These are phyloP conservation scores for Premnoplex brunnescens DNA, from an alignment of 2,797 vertebrate genomes.

Conservation along the genomic window DNA sequence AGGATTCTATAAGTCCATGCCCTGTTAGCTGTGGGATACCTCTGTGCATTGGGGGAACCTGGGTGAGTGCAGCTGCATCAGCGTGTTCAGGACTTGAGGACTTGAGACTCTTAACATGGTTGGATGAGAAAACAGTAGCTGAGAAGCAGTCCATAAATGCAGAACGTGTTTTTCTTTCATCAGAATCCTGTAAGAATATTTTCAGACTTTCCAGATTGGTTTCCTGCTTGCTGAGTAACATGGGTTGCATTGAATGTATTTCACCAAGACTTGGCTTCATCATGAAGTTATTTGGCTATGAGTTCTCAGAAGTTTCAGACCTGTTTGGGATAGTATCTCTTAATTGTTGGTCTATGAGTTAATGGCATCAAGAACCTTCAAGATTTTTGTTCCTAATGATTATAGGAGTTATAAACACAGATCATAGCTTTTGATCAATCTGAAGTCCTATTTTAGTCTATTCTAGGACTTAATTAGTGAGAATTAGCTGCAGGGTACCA, in stretches of 20 bases:
- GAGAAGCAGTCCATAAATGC: not conserved
- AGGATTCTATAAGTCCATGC: not conserved
- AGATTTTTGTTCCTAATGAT: constrained; percentile 16
- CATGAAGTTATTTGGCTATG: not conserved
- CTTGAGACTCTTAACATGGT: not conserved
- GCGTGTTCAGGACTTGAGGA: not conserved
- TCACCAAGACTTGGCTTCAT: not conserved
- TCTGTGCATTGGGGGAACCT: not conserved
- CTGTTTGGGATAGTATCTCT: not conserved
- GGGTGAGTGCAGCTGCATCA: not conserved
- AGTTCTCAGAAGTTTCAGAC: not conserved
- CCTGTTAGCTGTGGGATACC: not conserved
- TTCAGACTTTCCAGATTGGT: not conserved
- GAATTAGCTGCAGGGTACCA: constrained; percentile 25
- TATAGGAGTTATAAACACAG: not conserved
- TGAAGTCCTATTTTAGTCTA: constrained; percentile 12
- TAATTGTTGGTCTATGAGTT: constrained; percentile 15
- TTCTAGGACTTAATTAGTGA: constrained; percentile 40
- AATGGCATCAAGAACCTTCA: not conserved
- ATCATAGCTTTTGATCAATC: constrained; percentile 37
- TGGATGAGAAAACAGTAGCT: not conserved
- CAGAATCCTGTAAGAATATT: not conserved
- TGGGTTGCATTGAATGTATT: not conserved
- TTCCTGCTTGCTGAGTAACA: not conserved
- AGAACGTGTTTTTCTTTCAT: not conserved